These are phyloP conservation scores for Halichoerus grypus DNA, from an alignment of 2,113 vertebrate genomes.

Conservation along the genomic window DNA sequence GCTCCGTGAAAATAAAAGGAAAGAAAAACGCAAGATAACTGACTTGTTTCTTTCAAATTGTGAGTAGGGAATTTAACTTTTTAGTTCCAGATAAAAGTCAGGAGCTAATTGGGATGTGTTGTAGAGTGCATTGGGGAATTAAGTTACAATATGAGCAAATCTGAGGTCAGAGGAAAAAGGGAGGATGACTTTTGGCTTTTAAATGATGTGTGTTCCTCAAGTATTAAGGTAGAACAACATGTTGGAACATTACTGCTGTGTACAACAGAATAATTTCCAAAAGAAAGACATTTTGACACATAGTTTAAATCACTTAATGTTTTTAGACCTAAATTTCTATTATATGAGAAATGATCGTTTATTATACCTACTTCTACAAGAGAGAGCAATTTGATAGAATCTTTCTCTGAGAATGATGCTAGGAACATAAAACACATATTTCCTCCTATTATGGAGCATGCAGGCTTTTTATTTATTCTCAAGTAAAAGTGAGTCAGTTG, in stretches of 20 bases:
- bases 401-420: neutral
- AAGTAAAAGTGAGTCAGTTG: neutral
- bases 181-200: neutral
- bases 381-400: neutral
- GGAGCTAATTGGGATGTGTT: neutral
- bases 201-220: neutral
- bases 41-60: neutral
- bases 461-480: neutral
- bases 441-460: too few species aligned
- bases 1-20: conserved; percentile 18
- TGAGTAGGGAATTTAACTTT: conserved; percentile 1
- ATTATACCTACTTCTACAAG: neutral
- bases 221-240: neutral
- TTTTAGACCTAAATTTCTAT: neutral
- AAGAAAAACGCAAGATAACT: neutral
- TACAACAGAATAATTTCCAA: neutral
- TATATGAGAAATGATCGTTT: neutral
- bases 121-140: neutral
- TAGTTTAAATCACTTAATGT: neutral
- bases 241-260: neutral
- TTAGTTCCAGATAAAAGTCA: neutral
- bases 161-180: neutral
- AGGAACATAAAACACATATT: neutral
- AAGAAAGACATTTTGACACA: neutral
- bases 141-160: neutral